phyloP scores from a whole-genome alignment of 2,797 vertebrate species.

The Myripristis murdjan region DNA sequence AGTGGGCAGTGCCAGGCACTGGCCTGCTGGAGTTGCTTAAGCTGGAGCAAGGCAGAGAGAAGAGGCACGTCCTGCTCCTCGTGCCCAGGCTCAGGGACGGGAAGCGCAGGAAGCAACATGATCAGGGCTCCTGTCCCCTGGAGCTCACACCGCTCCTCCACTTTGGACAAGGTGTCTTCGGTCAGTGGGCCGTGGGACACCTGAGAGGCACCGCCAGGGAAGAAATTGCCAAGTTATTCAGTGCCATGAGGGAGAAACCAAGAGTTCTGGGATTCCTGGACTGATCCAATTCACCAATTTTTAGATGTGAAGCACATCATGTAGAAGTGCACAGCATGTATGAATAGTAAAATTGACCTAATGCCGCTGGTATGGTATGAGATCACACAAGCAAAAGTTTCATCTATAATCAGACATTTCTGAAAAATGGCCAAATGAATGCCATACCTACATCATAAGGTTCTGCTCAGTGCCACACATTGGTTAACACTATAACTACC shows the following conservation, averaged over 20 bases:
- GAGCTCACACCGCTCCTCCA: slow-evolving; percentile 88
- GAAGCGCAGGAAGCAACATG: slow-evolving; percentile 87
- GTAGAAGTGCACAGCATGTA: too few species aligned
- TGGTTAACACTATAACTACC: too few species aligned
- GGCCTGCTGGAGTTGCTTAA: slow-evolving; percentile 93
- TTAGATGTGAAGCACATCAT: too few species aligned
- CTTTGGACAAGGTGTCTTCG: slow-evolving; percentile 77
- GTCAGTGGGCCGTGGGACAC: slow-evolving; percentile 86
- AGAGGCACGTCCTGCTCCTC: slow-evolving; percentile 90
- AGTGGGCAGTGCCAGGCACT: slow-evolving; percentile 89
- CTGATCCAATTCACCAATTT: too few species aligned
- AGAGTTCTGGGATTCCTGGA: too few species aligned
- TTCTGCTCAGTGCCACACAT: too few species aligned
- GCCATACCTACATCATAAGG: too few species aligned
- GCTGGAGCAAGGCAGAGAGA: slow-evolving; percentile 92
- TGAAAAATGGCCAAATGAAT: too few species aligned
- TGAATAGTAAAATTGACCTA: too few species aligned
- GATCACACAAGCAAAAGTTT: too few species aligned
- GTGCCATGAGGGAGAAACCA: not conserved
- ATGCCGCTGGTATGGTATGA: too few species aligned
- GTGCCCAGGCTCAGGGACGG: slow-evolving; percentile 38
- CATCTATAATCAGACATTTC: too few species aligned
- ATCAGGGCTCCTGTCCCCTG: slow-evolving; percentile 91
- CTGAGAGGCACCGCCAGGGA: slow-evolving; percentile 68
- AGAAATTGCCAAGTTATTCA: not conserved